These are phyloP conservation scores for Eurypyga helias DNA, from an alignment of 2,113 vertebrate genomes.

Conservation along the genomic window DNA sequence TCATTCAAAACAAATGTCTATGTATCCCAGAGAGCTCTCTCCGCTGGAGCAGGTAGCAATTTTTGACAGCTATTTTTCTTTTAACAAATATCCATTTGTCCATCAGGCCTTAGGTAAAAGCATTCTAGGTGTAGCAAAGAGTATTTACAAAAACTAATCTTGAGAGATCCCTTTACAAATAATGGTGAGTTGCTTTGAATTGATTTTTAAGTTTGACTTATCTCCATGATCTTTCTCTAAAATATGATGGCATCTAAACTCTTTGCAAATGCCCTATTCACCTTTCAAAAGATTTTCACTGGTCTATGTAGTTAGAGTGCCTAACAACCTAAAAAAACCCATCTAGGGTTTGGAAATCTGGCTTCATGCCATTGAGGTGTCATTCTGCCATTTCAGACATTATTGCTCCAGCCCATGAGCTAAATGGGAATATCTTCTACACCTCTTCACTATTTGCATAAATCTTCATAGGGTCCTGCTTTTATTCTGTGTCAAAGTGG, in stretches of 20 bases:
- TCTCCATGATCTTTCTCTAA: not conserved
- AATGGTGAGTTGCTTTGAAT: not conserved
- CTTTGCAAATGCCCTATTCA: not conserved
- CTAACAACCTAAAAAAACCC: not conserved
- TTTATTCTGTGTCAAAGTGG: not conserved
- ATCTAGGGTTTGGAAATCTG: not conserved
- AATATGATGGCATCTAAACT: not conserved
- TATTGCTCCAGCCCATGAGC: not conserved
- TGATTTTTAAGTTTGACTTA: not conserved
- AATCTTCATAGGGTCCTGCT: not conserved
- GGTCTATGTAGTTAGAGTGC: not conserved
- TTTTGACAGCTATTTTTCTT: not conserved
- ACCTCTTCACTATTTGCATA: not conserved
- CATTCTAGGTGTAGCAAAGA: not conserved
- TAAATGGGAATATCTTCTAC: not conserved
- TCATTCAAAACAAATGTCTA: not conserved
- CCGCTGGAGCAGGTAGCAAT: not conserved
- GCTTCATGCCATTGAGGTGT: not conserved
- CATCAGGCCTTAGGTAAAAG: not conserved
- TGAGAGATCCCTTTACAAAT: not conserved
- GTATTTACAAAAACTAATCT: not conserved
- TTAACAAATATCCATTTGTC: not conserved
- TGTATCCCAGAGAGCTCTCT: not conserved
- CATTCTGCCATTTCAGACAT: not conserved
- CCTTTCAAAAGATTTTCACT: not conserved